phyloP scores from a whole-genome alignment of 2,888 invertebrate genomes.

The Ochlodes sylvanus region DNA sequence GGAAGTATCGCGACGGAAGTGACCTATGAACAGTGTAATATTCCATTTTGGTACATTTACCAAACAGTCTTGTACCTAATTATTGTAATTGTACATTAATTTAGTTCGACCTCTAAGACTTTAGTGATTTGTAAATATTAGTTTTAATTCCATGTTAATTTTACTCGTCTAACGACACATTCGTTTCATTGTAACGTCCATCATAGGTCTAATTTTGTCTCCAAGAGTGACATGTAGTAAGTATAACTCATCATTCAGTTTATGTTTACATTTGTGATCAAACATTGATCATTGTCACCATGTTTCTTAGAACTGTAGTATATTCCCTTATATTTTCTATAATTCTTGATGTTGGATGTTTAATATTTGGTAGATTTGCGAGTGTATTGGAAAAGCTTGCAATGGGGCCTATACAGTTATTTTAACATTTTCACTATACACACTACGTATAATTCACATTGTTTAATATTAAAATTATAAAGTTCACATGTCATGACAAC shows the following conservation, averaged over 20 bases:
- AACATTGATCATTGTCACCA: conserved; percentile 5
- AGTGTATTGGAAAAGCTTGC: conserved; percentile 13
- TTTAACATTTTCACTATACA: neutral
- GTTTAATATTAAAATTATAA: too few species aligned
- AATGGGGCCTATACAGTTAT: neutral
- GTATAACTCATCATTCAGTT: conserved; percentile 7
- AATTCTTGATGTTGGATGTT: conserved; percentile 15
- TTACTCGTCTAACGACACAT: conserved; percentile 29
- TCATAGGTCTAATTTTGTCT: conserved; percentile 49
- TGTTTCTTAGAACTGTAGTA: conserved; percentile 15
- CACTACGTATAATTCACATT: neutral
- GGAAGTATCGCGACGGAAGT: conserved; percentile 52
- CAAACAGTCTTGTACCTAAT: conserved; percentile 77
- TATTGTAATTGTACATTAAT: conserved; percentile 48
- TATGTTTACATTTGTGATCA: conserved; percentile 11
- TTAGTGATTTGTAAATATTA: conserved; percentile 36
- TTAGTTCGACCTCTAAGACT: conserved; percentile 29
- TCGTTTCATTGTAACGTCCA: conserved; percentile 46
- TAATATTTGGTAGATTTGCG: conserved; percentile 4
- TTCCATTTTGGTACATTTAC: conserved; percentile 74
- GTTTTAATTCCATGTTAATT: conserved; percentile 35
- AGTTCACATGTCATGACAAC: too few species aligned
- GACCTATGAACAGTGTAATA: conserved; percentile 66
- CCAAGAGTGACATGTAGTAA: conserved; percentile 9
- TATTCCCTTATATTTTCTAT: conserved; percentile 18